Evolutionary conservation across 2,888 invertebrate genomes (phyloP), one percentile per base, ranked within the genome.

Genomic region (Athrips mouffetella): DNA sequence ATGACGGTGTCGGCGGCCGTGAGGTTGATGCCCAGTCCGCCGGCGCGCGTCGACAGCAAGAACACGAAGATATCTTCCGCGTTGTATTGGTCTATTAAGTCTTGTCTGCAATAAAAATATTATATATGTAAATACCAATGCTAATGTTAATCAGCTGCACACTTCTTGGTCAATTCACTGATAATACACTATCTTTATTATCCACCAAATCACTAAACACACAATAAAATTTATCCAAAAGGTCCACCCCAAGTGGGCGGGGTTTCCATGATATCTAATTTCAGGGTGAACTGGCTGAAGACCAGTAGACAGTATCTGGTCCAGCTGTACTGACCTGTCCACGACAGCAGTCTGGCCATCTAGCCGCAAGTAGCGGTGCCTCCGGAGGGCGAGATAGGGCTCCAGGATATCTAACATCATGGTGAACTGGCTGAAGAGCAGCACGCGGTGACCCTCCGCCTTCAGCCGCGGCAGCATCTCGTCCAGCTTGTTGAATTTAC

Each of bases 351-450:
- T 98, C 56, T 91, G 92, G 1, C 98, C 98, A 75, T 99, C 98
- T 11, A 99, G 87, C 41, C 98, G 90, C 54, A 96, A 81, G 78
- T 92, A 98, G 10, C 91, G 90, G 74, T 95, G 89, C 0, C 91
- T 90, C 33, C 93, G 90, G 47, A 94, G 87, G n/a, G 89, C 85
- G 62, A 98, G 87, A 86, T 96, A 99, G 39, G 94, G 94, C 81
- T 98, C 97, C 60, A 99, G 80, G 57, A 99, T 91, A 81, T 99
- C 97, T 73, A 99, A 89, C 91, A 99, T 92, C 91, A 97, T 96
- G 25, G 96, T 96, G 85, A 98, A 99, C 89, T 99, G 99, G 74
- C 97, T 97, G 89, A 99, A 99, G 59, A 99, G 90, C 51, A 99
- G 88, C 55, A 98, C 96, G 11, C 98, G 90, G 75, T 96, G 95